These are phyloP conservation scores for Salvator merianae DNA, from an alignment of 2,113 vertebrate species.

Conservation along the genomic window DNA sequence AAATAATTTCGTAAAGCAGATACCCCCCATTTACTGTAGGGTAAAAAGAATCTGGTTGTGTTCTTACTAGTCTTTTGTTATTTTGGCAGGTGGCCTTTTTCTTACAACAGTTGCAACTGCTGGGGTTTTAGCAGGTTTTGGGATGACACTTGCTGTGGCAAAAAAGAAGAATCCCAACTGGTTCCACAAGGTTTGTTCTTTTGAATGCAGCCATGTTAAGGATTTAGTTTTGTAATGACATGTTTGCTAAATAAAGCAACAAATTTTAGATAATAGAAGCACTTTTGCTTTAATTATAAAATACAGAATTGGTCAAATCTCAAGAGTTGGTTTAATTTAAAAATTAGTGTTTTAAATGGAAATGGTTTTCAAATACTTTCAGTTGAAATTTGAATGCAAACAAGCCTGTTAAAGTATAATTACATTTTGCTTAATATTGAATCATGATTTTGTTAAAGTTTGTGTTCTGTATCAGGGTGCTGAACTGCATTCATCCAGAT, in stretches of 20 bases:
- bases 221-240: not conserved
- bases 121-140: conserved; percentile 90
- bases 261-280: not conserved
- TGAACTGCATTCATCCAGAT: too few species aligned
- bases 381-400: not conserved
- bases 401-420: not conserved
- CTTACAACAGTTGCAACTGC: conserved; percentile 84
- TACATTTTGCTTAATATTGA: not conserved
- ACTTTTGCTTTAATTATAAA: not conserved
- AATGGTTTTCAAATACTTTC: not conserved
- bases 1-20: too few species aligned
- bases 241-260: not conserved
- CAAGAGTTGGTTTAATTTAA: not conserved
- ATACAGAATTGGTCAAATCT: not conserved
- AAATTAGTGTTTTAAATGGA: not conserved
- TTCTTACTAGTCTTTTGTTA: conserved; percentile 25
- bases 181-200: conserved; percentile 89
- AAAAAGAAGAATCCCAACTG: conserved; percentile 92
- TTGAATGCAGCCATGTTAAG: not conserved
- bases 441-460: not conserved
- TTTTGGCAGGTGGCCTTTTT: conserved; percentile 85
- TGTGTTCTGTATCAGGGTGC: not conserved
- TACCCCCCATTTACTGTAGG: too few species aligned
- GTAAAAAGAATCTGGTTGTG: not conserved
- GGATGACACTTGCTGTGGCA: conserved; percentile 87